These are phyloP conservation scores for Tachystola acroxantha DNA, from an alignment of 2,888 invertebrate genomes.

Conservation along the genomic window DNA sequence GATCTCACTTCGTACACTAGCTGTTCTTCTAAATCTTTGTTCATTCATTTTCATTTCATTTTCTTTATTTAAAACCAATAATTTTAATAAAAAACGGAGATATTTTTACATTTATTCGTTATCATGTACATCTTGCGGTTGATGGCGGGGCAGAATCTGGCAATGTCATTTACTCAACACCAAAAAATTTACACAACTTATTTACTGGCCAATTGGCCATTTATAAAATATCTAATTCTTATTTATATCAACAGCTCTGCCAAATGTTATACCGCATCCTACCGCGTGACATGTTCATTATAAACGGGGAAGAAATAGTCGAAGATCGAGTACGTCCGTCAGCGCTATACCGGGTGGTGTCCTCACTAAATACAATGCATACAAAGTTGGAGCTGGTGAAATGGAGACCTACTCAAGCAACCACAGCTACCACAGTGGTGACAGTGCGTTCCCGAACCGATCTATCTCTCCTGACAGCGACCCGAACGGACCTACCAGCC, in stretches of 20 bases:
- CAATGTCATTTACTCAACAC: no score
- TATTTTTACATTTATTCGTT: no score
- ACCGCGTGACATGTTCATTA: slow-evolving; percentile 25
- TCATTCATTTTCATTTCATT: no score
- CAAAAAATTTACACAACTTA: no score
- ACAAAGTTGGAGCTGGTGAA: slow-evolving; percentile 21
- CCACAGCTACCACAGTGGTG: slow-evolving; percentile 22
- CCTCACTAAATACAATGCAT: slow-evolving; percentile 18
- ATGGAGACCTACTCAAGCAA: slow-evolving; percentile 24
- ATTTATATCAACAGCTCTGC: slow-evolving; percentile 24
- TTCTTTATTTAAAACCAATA: no score
- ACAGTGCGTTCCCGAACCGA: slow-evolving; percentile 28
- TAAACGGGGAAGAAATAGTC: slow-evolving; percentile 21
- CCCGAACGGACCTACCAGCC: slow-evolving; percentile 20
- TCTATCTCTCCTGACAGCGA: slow-evolving; percentile 20
- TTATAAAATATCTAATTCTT: no score
- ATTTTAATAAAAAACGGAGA: no score
- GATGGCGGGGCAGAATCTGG: no score
- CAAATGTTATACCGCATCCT: slow-evolving; percentile 21
- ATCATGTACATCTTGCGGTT: no score
- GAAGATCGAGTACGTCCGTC: slow-evolving; percentile 16
- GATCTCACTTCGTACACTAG: no score
- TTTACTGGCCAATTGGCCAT: no score
- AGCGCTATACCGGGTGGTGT: slow-evolving; percentile 23
- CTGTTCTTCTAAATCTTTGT: no score